These are phyloP conservation scores for Tribolium freemani DNA, from an alignment of 2,888 invertebrate species.

Conservation along the genomic window DNA sequence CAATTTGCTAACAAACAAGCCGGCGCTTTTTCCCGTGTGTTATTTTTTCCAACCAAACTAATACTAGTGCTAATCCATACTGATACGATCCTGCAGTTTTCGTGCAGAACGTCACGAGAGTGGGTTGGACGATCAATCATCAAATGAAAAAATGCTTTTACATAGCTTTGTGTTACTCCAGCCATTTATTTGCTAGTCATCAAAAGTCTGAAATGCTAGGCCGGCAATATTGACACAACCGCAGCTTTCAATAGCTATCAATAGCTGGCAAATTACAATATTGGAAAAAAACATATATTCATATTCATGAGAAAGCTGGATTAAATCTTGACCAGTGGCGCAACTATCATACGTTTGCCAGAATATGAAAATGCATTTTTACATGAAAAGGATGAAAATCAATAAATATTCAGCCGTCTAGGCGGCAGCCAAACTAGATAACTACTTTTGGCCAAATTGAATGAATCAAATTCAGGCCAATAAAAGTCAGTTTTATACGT, in stretches of 20 bases:
- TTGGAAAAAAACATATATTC: conserved; percentile 10
- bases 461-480: background rate
- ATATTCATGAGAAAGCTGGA: conserved; percentile 20
- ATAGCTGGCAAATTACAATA: conserved; percentile 11
- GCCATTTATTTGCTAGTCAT: conserved; percentile 26
- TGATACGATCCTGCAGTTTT: conserved; percentile 16
- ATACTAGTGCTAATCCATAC: conserved; percentile 19
- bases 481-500: background rate
- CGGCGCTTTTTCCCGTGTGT: background rate
- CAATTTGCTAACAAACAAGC: conserved; percentile 6
- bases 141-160: conserved; percentile 23
- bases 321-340: background rate
- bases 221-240: conserved; percentile 20
- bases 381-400: too few species aligned
- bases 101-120: conserved; percentile 23
- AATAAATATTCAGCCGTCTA: too few species aligned
- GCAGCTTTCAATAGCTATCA: conserved; percentile 21
- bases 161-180: conserved; percentile 11
- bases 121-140: conserved; percentile 30
- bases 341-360: background rate
- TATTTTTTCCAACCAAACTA: background rate
- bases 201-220: conserved; percentile 5
- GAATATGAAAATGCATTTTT: too few species aligned
- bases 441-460: too few species aligned
- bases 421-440: too few species aligned